Evolutionary conservation across 2,113 vertebrate genomes (phyloP), one percentile per base, ranked within the genome.

Genomic region (Nyctereutes procyonoides): DNA sequence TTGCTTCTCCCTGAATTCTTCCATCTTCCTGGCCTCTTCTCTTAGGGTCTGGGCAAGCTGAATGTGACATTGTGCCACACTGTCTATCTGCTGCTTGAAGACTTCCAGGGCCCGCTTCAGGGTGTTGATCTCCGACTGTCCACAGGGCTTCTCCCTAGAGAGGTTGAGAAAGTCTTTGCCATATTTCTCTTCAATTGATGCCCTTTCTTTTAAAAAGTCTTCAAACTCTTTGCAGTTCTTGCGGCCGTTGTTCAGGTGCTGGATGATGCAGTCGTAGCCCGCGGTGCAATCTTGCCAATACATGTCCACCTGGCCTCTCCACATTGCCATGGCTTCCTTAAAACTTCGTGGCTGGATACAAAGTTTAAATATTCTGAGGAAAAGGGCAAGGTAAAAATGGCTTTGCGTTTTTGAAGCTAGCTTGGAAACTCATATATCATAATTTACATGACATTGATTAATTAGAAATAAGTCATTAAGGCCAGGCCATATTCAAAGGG

Each of bases 161-260:
- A n/a, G n/a, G n/a, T n/a, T n/a, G n/a, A n/a, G n/a, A n/a, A n/a
- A n/a, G n/a, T n/a, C n/a, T n/a, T n/a, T n/a, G n/a, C n/a, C n/a
- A n/a, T n/a, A n/a, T n/a, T n/a, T n/a, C n/a, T n/a, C n/a, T n/a
- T n/a, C n/a, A n/a, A n/a, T n/a, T n/a, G n/a, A n/a, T n/a, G n/a
- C n/a, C 99, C 99, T 99, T 97, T 99, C 99, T 98, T 99, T 99
- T 97, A 99, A 93, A 97, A 99, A 99, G 19, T 99, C 99, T 97
- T 99, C 99, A 84, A 99, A 99, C 97, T 99, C 99, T 43, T 99
- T 99, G 98, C 99, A 99, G 63, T 99, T 99, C 98, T 99, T 99
- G 97, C 98, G 99, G 32, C 99, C 99, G 0, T 99, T 99, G 28
- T 99, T 99, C 86, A 99, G 98, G 71, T 99, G 99, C 26, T 99